Base-by-base conservation (phyloP, 2,113 vertebrate species). In the Maccullochella peelii region DNA sequence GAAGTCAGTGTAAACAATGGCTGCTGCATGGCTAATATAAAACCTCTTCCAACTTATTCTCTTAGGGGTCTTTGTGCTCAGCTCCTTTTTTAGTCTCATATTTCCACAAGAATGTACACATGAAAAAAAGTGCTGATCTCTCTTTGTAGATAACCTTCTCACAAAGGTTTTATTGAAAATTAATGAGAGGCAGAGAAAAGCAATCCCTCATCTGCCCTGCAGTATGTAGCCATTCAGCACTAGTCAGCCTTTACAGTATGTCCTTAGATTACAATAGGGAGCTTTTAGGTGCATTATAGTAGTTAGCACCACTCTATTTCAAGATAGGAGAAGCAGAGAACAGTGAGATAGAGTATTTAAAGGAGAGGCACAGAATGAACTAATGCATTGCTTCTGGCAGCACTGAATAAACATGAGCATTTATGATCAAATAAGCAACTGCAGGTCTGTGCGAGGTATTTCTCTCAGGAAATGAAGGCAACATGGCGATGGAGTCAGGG, bases 401-500 rank as follows among this genome's bases (percentile, higher is more conserved):
- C 72, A 25, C 82, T 94, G 93, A 95, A 95, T 95, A 94, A 94
- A 94, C 90, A 94, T 92, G 91, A 93, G 88, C 33, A 18, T 85
- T 87, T 86, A 84, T 94, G 89, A 94, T 95, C 93, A 92, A 94
- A 94, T 94, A 91, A 91, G 86, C 87, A 77, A 81, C 87, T 81
- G 86, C 72, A 86, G 85, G 90, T 82, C 80, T 90, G 85, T 72
- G 86, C 55, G 61, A 89, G 79, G 77, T 85, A 92, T 95, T 92
- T 92, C 93, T 94, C 89, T 71, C 42, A 79, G 91, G 91, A 82
- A 82, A 91, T 91, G 68, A 86, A 85, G 68, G 71, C 50, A 86
- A 87, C 87, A 54, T 44, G 71, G 55, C 38, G 85, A 89, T 86
- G 88, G 77, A 85, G 89, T 93, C 77, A 70, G 73, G 62, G 77